Conservation (phyloP, 2,113 vertebrate species). For the Calidris pygmaea region DNA sequence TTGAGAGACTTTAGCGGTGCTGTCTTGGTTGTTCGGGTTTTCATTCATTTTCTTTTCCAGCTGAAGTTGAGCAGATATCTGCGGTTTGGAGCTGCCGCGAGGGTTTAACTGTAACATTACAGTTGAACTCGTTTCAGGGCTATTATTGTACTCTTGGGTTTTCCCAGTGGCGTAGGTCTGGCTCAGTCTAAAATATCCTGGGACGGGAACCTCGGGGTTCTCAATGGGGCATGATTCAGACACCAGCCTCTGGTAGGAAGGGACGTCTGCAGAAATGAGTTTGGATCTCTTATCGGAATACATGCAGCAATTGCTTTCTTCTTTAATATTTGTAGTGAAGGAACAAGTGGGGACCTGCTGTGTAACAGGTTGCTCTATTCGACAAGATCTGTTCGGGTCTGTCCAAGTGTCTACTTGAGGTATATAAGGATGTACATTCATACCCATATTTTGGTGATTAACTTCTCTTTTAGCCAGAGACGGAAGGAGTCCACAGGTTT, state of each 20-base stretch:
- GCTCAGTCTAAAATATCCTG: conserved; percentile 98
- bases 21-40: conserved; percentile 80
- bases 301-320: conserved; percentile 99
- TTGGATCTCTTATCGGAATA: conserved; percentile 98
- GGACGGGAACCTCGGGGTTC: conserved; percentile 96
- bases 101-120: conserved; percentile 92
- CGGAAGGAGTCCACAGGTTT: conserved; percentile 99
- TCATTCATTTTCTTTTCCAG: conserved; percentile 91
- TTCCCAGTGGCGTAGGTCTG: conserved; percentile 96
- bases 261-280: conserved; percentile 89
- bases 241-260: conserved; percentile 90
- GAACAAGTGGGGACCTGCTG: conserved; percentile 95
- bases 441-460: conserved; percentile 97
- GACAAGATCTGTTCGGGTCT: conserved; percentile 94
- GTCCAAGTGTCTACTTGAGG: conserved; percentile 98
- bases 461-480: conserved; percentile 98
- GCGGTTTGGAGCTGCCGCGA: conserved; percentile 90
- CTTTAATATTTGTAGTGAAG: conserved; percentile 97
- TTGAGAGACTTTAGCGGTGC: conserved; percentile 81
- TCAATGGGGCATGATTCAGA: conserved; percentile 91
- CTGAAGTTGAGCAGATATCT: conserved; percentile 86
- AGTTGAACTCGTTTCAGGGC: conserved; percentile 88
- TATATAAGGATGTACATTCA: conserved; percentile 99
- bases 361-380: conserved; percentile 93
- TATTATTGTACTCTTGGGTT: conserved; percentile 93